Conservation (phyloP, 2,797 vertebrate species). For the Falco biarmicus region DNA sequence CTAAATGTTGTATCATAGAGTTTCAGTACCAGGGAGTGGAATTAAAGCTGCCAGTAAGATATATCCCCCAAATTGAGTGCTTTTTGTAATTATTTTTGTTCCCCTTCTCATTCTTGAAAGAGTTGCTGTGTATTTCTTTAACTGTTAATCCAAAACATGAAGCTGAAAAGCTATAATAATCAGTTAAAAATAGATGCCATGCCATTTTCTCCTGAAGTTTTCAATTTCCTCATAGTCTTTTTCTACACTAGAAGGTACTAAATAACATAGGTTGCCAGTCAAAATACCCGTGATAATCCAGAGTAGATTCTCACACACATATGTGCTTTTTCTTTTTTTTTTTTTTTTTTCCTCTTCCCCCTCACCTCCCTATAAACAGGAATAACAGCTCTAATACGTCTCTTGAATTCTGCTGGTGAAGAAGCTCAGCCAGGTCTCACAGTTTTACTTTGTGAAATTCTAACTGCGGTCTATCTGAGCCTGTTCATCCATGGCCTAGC, state of each 20-base stretch:
- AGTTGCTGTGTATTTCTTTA: not conserved
- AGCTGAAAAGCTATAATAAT: not conserved
- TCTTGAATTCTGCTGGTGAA: conserved; percentile 90
- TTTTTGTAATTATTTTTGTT: not conserved
- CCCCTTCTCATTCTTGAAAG: not conserved
- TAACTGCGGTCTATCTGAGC: conserved; percentile 94
- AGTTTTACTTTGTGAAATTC: conserved; percentile 93
- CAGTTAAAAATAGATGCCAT: not conserved
- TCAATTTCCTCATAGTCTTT: not conserved
- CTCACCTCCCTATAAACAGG: conserved; percentile 74
- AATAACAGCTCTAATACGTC: conserved; percentile 84
- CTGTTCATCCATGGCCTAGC: conserved; percentile 96
- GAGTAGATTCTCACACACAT: not conserved
- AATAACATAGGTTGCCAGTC: not conserved
- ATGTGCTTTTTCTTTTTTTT: not conserved
- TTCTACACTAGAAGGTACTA: not conserved
- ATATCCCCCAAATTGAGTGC: not conserved
- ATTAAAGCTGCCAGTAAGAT: not conserved
- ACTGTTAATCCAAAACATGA: not conserved
- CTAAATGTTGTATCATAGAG: not conserved
- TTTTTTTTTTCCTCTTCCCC: not conserved
- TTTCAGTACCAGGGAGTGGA: not conserved
- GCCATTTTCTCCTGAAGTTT: not conserved
- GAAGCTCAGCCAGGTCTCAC: conserved; percentile 91
- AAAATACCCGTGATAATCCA: not conserved